Conservation (phyloP, 2,797 vertebrate genomes). For the Periparus ater region DNA sequence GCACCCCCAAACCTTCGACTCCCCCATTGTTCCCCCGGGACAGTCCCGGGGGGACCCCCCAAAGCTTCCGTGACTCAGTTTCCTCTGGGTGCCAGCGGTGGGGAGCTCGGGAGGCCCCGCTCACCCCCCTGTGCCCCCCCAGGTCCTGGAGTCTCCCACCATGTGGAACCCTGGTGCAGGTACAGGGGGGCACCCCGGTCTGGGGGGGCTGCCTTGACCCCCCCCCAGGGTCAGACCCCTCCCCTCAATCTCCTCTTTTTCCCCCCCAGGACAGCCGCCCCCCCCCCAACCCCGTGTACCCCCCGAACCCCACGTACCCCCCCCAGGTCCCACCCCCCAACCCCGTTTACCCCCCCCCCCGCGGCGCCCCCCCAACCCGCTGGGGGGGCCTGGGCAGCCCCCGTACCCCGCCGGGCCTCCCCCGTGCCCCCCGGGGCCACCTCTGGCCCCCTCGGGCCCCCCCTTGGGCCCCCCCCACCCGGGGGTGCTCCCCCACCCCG, state of each 20-base stretch:
- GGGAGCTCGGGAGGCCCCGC: not conserved
- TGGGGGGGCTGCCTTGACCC: not conserved
- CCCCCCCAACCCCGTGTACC: not conserved
- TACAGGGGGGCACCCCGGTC: not conserved
- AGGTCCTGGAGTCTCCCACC: not conserved
- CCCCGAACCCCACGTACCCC: not conserved
- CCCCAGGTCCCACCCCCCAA: conserved; percentile 1
- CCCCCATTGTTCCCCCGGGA: no score
- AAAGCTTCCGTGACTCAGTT: not conserved
- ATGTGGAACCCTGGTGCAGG: not conserved
- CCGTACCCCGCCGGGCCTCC: conserved; percentile 64
- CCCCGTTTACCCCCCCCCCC: not conserved
- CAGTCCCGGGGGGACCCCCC: not conserved
- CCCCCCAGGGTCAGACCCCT: not conserved
- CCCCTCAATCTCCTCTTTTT: not conserved
- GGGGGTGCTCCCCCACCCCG: not conserved
- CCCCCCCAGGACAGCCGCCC: not conserved
- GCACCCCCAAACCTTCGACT: not conserved
- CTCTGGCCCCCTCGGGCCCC: not conserved
- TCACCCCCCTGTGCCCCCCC: not conserved
- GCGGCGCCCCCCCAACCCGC: not conserved
- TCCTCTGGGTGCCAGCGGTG: not conserved
- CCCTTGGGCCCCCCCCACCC: not conserved
- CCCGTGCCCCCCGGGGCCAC: conserved; percentile 55
- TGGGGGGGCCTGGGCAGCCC: not conserved